Base-by-base conservation (phyloP, 2,113 vertebrate species). In the Dermatemys mawii region DNA sequence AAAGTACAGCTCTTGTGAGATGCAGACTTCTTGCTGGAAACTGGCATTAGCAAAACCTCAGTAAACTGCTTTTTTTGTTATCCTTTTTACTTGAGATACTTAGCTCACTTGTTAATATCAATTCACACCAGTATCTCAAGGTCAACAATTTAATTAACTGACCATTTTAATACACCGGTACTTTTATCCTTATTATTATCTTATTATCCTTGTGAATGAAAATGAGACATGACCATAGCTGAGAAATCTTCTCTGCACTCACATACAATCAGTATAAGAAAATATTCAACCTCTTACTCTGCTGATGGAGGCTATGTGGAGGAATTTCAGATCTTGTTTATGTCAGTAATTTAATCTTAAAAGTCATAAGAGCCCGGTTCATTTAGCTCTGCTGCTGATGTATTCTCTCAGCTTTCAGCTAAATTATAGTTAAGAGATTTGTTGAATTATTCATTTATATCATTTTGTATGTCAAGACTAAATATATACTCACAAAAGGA, bases 291-390 rank as follows among this genome's bases (percentile, higher is more conserved):
- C 41, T 94, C 81, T 93, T 96, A 93, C 84, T 97, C 63, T 94
- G 53, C 63, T 96, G 73, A 90, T 96, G 84, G 95, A 79, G 78
- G 81, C 38, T 85, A 49, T 84, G 90, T 35, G 93, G 93, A 97
- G 79, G 90, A 96, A 97, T 97, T 97, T 97, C 94, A 95, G 79
- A 91, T 95, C 95, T 96, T 96, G 93, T 97, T 97, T 97, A 94
- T 94, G 90, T 92, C 93, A 94, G 96, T 97, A 97, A 97, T 97
- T 97, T 96, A 97, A 97, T 98, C 97, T 95, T 90, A 94, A 92
- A 83, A 96, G 92, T 95, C 92, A 85, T 95, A 96, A 96, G 80
- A 93, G 78, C n/a, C 8, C 82, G 93, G 98, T 98, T 98, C 97
- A 97, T 97, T 98, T 98, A 97, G 89, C 90, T 96, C 79, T 95